These are phyloP conservation scores for Ceratosolen solmsi DNA, from an alignment of 1,140 invertebrate species.

Conservation along the genomic window DNA sequence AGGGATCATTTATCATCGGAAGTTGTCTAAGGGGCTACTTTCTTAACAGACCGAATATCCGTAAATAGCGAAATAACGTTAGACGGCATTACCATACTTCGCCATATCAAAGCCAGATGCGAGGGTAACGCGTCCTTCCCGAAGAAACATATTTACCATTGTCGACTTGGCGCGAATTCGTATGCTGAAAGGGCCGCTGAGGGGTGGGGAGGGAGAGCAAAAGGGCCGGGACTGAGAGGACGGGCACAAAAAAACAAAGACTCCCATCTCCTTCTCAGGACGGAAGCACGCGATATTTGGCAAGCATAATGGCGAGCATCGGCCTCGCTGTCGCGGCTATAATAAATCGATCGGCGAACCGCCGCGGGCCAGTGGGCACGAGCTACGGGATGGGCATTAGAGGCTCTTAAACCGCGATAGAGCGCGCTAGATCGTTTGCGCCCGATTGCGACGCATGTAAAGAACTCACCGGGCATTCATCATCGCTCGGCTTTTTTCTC, in stretches of 20 bases:
- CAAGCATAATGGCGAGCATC: background rate
- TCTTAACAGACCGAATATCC: background rate
- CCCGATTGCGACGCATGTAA: slow-evolving; percentile 29
- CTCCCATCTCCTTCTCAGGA: background rate
- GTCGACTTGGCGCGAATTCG: background rate
- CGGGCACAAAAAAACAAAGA: background rate
- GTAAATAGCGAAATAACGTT: slow-evolving; percentile 5
- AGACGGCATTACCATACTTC: slow-evolving; percentile 2
- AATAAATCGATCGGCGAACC: slow-evolving; percentile 7
- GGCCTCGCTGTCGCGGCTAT: background rate
- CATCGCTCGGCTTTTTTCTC: slow-evolving; percentile 1
- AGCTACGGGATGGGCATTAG: background rate
- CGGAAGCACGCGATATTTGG: background rate
- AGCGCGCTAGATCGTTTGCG: slow-evolving; percentile 13
- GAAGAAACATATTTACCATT: slow-evolving; percentile 37
- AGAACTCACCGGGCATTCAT: slow-evolving; percentile 26
- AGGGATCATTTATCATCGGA: background rate
- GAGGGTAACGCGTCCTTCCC: background rate
- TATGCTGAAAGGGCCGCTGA: slow-evolving; percentile 24
- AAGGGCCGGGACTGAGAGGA: background rate
- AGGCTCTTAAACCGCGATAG: background rate
- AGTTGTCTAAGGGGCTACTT: background rate
- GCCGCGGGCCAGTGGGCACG: background rate
- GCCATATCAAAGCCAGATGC: slow-evolving; percentile 28
- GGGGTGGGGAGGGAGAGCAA: background rate